phyloP scores from a whole-genome alignment of 2,797 vertebrate genomes.

The Anguilla megastoma region DNA sequence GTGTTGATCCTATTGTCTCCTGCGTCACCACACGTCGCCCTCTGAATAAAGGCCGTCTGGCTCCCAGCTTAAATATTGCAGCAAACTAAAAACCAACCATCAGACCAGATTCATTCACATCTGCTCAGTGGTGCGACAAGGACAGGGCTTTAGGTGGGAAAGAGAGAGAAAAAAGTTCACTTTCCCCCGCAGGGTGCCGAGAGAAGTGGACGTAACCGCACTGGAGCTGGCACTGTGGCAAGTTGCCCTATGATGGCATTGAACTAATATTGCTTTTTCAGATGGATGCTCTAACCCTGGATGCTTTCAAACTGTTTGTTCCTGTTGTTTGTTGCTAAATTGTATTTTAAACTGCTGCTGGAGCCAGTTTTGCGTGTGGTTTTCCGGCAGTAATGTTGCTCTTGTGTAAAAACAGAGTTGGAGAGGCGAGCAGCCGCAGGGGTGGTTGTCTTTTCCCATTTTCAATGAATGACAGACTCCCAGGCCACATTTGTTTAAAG shows the following conservation, averaged over 20 bases:
- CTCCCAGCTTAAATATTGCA: slow-evolving; percentile 82
- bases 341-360: slow-evolving; percentile 22
- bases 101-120: slow-evolving; percentile 83
- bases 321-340: background rate
- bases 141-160: slow-evolving; percentile 89
- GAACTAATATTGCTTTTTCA: slow-evolving; percentile 52
- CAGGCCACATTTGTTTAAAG: background rate
- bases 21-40: slow-evolving; percentile 77
- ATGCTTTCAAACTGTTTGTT: background rate
- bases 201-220: slow-evolving; percentile 79
- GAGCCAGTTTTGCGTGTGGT: background rate
- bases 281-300: background rate
- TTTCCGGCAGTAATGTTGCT: background rate
- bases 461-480: background rate
- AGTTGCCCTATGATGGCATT: slow-evolving; percentile 78
- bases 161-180: slow-evolving; percentile 84
- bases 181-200: slow-evolving; percentile 80
- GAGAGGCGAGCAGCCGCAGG: background rate
- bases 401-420: background rate
- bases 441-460: background rate
- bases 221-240: slow-evolving; percentile 83
- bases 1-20: slow-evolving; percentile 85
- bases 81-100: slow-evolving; percentile 84
- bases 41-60: slow-evolving; percentile 84
- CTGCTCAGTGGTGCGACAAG: slow-evolving; percentile 87